Conservation (phyloP, 1,140 invertebrate genomes). For the Homalodisca vitripennis region DNA sequence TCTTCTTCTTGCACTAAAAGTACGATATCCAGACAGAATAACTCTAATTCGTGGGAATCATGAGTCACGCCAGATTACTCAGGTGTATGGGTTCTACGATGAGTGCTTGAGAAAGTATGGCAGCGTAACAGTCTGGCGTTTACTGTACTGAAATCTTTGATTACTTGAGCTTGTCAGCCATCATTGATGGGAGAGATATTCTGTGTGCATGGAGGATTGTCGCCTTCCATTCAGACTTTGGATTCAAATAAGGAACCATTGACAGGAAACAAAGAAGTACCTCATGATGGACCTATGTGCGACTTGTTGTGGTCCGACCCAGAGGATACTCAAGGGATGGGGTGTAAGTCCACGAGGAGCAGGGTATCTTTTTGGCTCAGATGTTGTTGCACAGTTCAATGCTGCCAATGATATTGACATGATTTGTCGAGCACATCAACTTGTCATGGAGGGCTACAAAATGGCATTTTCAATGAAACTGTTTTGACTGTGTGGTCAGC, state of each 20-base stretch:
- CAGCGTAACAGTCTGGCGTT: slow-evolving; percentile 96
- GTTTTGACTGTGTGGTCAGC: slow-evolving; percentile 99
- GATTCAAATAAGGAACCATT: slow-evolving; percentile 91
- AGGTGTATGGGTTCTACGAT: slow-evolving; percentile 96
- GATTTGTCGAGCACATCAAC: slow-evolving; percentile 98
- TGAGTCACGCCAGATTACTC: slow-evolving; percentile 97
- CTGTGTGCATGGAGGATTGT: slow-evolving; percentile 99
- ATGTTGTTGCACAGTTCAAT: slow-evolving; percentile 96
- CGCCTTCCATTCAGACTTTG: slow-evolving; percentile 97
- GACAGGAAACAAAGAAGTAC: slow-evolving; percentile 98
- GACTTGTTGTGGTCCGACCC: slow-evolving; percentile 99
- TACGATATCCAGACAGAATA: slow-evolving; percentile 97
- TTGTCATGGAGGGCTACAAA: slow-evolving; percentile 99
- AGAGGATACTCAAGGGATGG: slow-evolving; percentile 93
- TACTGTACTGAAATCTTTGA: slow-evolving; percentile 99
- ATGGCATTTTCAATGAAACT: slow-evolving; percentile 99
- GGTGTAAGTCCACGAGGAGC: slow-evolving; percentile 97
- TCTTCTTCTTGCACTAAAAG: slow-evolving; percentile 94
- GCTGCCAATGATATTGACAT: slow-evolving; percentile 96
- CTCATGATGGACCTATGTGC: slow-evolving; percentile 99
- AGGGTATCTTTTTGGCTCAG: slow-evolving; percentile 96
- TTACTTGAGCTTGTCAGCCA: slow-evolving; percentile 96
- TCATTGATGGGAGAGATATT: slow-evolving; percentile 99
- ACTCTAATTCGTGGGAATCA: slow-evolving; percentile 96
- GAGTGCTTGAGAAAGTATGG: slow-evolving; percentile 99